Conservation (phyloP, 2,113 vertebrate species). For the Nycticebus coucang region DNA sequence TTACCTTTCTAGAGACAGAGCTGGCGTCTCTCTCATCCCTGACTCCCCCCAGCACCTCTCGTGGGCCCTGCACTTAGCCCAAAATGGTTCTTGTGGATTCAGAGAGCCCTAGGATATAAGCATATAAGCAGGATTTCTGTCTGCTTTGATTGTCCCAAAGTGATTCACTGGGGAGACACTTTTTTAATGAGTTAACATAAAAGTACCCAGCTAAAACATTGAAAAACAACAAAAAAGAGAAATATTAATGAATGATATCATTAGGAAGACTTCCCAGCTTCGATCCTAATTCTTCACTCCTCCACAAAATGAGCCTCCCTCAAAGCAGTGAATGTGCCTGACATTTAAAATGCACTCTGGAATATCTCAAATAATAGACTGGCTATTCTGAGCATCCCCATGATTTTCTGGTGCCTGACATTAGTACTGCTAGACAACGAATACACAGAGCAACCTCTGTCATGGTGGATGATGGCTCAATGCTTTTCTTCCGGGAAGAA, state of each 20-base stretch:
- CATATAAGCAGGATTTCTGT: background rate
- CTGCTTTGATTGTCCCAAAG: background rate
- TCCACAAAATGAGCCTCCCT: constrained; percentile 31
- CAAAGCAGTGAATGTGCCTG: background rate
- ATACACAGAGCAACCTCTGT: background rate
- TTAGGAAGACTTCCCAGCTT: background rate
- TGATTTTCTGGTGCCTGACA: background rate
- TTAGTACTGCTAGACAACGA: background rate
- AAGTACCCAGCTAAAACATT: background rate
- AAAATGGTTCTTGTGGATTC: background rate
- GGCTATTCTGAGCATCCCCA: background rate
- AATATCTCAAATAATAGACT: background rate
- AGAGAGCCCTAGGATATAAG: background rate
- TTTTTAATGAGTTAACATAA: constrained; percentile 21
- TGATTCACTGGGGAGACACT: background rate
- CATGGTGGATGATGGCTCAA: background rate
- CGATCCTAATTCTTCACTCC: background rate
- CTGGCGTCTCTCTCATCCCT: background rate
- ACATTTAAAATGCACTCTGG: background rate
- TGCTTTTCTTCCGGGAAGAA: background rate
- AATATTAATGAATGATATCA: constrained; percentile 18
- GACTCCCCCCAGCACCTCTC: fast-evolving
- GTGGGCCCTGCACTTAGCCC: background rate
- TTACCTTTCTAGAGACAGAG: background rate
- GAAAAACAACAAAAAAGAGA: background rate